These are phyloP conservation scores for Microdon myrmicae DNA, from an alignment of 2,888 invertebrate genomes.

Conservation along the genomic window DNA sequence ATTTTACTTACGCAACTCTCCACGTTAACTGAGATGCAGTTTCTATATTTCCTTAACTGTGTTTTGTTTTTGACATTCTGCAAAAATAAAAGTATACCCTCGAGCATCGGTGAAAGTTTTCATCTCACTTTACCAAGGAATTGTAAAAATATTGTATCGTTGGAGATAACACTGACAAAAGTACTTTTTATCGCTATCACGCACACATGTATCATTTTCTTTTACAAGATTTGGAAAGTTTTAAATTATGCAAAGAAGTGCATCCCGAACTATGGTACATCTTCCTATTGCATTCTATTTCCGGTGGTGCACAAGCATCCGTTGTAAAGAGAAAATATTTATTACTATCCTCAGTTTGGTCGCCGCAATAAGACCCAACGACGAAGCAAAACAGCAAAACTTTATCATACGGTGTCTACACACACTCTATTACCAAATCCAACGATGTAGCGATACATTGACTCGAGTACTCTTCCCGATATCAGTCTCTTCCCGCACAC, in stretches of 20 bases:
- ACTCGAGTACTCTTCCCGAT: constrained; percentile 21
- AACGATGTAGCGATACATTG: constrained; percentile 38
- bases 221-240: constrained; percentile 29
- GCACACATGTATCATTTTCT: constrained; percentile 19
- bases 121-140: too few species aligned
- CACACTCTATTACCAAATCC: constrained; percentile 42
- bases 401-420: constrained; percentile 41
- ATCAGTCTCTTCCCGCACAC: constrained; percentile 33
- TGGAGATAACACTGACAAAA: constrained; percentile 16
- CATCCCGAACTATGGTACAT: constrained; percentile 16
- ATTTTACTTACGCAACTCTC: too few species aligned
- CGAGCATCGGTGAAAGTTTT: too few species aligned
- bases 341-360: constrained; percentile 15
- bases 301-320: constrained; percentile 32
- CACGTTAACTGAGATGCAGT: too few species aligned
- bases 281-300: constrained; percentile 25
- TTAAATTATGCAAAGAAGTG: constrained; percentile 40
- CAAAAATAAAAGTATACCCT: too few species aligned
- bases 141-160: constrained; percentile 6
- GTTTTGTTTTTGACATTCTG: too few species aligned
- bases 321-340: constrained; percentile 12
- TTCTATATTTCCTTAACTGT: too few species aligned
- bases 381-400: constrained; percentile 44
- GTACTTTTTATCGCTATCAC: constrained; percentile 30
- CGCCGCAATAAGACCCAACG: constrained; percentile 31